A percentile compares a stretch with the other conserved stretches of the same genome.
Conservation (phyloP, 1,140 invertebrate species). For the Oppia nitens region DNA sequence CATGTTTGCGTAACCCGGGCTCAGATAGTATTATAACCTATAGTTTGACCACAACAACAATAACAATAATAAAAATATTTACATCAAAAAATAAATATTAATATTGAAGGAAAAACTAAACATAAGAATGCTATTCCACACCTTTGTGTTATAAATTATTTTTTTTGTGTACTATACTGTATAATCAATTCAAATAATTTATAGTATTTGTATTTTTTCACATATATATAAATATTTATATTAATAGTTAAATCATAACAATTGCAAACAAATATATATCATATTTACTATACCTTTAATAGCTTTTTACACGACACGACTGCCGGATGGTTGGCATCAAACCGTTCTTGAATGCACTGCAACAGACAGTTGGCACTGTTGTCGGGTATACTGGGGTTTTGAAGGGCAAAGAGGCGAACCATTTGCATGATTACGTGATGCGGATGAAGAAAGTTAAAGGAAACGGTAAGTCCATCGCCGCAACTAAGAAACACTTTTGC, state of each 20-base stretch:
- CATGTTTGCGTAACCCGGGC: slow-evolving; percentile 36
- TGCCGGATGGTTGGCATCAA: slow-evolving; percentile 10
- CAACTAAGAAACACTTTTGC: slow-evolving; percentile 40
- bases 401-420: slow-evolving; percentile 49
- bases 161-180: too few species aligned
- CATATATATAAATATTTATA: background rate
- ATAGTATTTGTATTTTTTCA: background rate
- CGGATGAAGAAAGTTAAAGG: slow-evolving; percentile 39
- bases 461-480: slow-evolving; percentile 24
- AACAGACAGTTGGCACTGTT: background rate
- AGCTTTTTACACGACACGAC: slow-evolving; percentile 38
- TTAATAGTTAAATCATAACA: background rate
- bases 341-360: background rate
- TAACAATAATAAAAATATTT: background rate
- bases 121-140: too few species aligned
- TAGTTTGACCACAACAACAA: background rate
- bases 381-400: background rate
- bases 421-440: slow-evolving; percentile 60
- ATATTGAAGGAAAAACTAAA: too few species aligned
- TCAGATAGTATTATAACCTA: slow-evolving; percentile 36
- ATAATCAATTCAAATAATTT: slow-evolving; percentile 8
- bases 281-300: slow-evolving; percentile 27
- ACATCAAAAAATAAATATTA: background rate
- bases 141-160: too few species aligned
- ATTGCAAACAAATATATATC: background rate